Base-by-base conservation (phyloP, 92 coral and sea anemone species). In the Epizoanthus scotinus region DNA sequence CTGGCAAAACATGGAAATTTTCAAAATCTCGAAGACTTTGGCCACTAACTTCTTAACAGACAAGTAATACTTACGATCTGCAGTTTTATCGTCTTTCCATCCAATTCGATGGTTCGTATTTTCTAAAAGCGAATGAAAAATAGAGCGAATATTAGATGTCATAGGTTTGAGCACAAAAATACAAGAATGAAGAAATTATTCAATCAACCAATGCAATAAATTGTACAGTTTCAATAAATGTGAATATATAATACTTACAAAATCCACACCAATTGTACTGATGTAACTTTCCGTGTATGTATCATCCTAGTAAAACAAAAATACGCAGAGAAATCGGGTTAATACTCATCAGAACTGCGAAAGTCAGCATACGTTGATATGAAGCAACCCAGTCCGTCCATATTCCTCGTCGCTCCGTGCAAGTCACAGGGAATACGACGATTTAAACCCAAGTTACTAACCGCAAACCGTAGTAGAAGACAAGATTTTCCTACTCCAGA, bases 201-300 rank as follows among this genome's bases (percentile, higher is more conserved):
- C 67, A 71, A 34, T 31, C 4, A 31, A 31, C 28, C 67, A 71
- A 83, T 20, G 59, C 60, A 56, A 53, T 44, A 58, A 83, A 84
- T 31, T 67, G 44, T 53, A 84, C 42, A 58, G 6, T 79, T 64
- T 15, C 26, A 26, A 42, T 47, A 61, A 40, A 61, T 47, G 27
- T 27, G 29, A 60, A 62, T 27, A 73, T 55, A 10, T 13, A 9
- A 78, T 93, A 93, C 99, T 91, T 84, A 95, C 99, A 83, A 95
- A 95, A 84, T 95, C 99, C 68, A 95, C 99, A 40, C 99, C 99
- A 87, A 95, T 95, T 85, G 99, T 95, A 84, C 99, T 95, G 98
- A 95, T 95, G 90, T 95, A 95, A 86, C 99, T 95, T 75, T 95
- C 99, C 70, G 99, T 95, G 74, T 95, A 95, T 59, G 99, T 95